These are phyloP conservation scores for Myodes glareolus DNA, from an alignment of 2,113 vertebrate genomes.

Conservation along the genomic window DNA sequence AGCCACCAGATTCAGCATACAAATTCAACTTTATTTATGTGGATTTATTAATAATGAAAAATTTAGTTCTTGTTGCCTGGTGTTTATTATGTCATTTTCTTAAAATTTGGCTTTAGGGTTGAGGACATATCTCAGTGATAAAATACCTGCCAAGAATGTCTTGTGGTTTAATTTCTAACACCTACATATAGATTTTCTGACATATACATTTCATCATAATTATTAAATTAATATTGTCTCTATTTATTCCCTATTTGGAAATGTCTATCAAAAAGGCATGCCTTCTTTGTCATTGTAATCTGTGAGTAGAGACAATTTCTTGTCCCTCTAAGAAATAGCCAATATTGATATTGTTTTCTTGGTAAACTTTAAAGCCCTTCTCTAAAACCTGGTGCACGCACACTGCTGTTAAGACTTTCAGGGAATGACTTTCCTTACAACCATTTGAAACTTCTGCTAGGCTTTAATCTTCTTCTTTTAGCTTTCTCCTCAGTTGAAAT, in stretches of 20 bases:
- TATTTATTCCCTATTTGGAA: neutral
- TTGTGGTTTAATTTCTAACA: neutral
- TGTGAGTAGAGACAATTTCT: neutral
- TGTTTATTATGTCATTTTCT: neutral
- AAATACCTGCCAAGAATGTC: neutral
- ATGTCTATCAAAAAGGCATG: neutral
- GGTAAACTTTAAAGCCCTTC: neutral
- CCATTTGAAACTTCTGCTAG: conserved; percentile 12
- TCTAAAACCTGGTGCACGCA: neutral
- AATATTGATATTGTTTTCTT: neutral
- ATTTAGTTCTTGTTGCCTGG: neutral
- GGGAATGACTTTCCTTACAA: neutral
- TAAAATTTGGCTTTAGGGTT: neutral
- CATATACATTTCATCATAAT: neutral
- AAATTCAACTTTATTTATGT: neutral
- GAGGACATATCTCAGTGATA: neutral
- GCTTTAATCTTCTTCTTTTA: conserved; percentile 32
- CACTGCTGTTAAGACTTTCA: neutral
- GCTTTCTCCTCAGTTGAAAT: neutral
- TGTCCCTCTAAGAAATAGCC: neutral
- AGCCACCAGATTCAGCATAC: neutral
- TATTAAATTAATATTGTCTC: neutral
- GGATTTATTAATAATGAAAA: neutral
- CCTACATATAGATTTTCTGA: neutral
- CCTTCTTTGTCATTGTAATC: neutral